phyloP scores from a whole-genome alignment of 2,113 vertebrate species.

The Plecotus auritus region DNA sequence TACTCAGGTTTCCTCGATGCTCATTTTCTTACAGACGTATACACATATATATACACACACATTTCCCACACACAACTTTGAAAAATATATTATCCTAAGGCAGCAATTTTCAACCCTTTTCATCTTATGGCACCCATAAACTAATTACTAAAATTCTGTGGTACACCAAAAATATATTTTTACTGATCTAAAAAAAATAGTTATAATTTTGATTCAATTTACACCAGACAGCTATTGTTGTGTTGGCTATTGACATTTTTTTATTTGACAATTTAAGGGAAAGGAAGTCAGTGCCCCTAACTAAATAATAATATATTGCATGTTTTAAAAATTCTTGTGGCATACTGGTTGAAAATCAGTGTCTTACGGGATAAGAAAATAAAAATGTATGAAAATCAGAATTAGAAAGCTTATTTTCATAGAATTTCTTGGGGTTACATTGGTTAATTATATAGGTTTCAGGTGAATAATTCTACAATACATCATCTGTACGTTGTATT shows the following conservation, averaged over 20 bases:
- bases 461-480: background rate
- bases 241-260: background rate
- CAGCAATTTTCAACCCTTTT: background rate
- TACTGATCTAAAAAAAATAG: background rate
- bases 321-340: background rate
- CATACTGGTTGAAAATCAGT: background rate
- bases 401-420: background rate
- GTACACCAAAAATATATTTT: background rate
- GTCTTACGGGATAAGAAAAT: background rate
- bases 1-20: background rate
- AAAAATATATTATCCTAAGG: background rate
- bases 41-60: background rate
- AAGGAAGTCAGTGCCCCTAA: background rate
- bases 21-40: background rate
- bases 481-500: background rate
- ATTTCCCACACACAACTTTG: background rate
- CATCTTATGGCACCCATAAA: background rate
- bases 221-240: background rate
- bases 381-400: background rate
- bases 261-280: background rate
- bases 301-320: background rate
- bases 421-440: background rate
- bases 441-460: background rate
- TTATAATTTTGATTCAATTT: background rate
- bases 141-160: background rate